These are phyloP conservation scores for Meriones unguiculatus DNA, from an alignment of 2,113 vertebrate species.

Conservation along the genomic window DNA sequence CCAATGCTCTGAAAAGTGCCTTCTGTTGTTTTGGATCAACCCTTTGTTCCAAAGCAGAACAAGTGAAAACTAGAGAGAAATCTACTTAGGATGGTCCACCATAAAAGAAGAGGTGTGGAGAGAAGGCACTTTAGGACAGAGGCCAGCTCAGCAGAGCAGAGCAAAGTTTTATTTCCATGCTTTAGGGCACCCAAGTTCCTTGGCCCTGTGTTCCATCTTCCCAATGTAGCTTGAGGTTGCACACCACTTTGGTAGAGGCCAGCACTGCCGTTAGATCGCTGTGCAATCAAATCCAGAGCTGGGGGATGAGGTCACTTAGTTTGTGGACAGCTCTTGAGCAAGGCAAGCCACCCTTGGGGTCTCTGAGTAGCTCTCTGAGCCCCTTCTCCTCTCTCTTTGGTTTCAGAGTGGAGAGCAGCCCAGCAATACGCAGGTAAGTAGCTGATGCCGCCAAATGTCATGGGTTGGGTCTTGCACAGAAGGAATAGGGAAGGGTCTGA, in stretches of 20 bases:
- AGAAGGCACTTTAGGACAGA: not conserved
- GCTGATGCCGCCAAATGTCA: not conserved
- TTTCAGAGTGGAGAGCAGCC: conserved; percentile 72
- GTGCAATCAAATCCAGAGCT: not conserved
- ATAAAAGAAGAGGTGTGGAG: not conserved
- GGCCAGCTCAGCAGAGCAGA: not conserved
- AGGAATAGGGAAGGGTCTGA: not conserved
- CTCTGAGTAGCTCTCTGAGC: not conserved
- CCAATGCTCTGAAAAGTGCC: no score
- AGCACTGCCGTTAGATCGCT: not conserved
- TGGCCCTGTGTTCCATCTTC: not conserved
- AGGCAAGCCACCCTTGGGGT: not conserved
- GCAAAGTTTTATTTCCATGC: not conserved
- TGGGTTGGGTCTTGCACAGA: not conserved
- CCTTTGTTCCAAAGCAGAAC: not conserved
- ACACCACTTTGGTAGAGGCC: not conserved
- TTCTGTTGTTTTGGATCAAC: not conserved
- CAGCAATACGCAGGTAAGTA: conserved; percentile 63
- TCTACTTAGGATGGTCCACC: not conserved
- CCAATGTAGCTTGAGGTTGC: not conserved
- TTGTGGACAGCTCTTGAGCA: not conserved
- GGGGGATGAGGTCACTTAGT: not conserved
- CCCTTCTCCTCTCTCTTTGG: conserved; percentile 52
- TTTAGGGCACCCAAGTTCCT: not conserved
- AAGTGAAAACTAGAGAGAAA: not conserved